phyloP scores from a whole-genome alignment of 35 echinoderm and acorn worm species.

The Apostichopus californicus region DNA sequence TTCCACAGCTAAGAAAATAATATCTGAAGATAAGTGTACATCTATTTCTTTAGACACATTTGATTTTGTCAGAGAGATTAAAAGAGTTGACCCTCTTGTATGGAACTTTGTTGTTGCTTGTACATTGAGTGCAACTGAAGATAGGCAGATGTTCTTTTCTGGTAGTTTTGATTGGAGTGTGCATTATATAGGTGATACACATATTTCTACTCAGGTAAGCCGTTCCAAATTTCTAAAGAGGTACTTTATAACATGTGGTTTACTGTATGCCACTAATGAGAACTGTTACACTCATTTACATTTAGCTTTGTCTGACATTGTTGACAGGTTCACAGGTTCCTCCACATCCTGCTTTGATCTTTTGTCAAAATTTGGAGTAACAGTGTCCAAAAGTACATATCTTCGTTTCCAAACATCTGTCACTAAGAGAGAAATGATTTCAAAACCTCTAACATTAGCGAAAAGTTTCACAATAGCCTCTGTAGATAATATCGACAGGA shows the following conservation, averaged over 20 bases:
- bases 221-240: constrained; percentile 30
- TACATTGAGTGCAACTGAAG: neutral
- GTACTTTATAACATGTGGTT: constrained; percentile 10
- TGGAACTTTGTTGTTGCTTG: constrained; percentile 39
- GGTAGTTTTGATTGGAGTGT: neutral
- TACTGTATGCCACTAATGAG: constrained; percentile 34
- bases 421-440: constrained; percentile 26
- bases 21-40: neutral
- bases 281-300: constrained; percentile 28
- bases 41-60: neutral
- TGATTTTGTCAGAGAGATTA: neutral
- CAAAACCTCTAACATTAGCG: neutral
- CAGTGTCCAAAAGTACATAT: constrained; percentile 31
- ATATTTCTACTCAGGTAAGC: constrained; percentile 28
- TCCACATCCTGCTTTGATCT: constrained; percentile 34
- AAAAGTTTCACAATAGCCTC: constrained; percentile 50
- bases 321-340: constrained; percentile 58
- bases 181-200: neutral
- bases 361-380: constrained; percentile 47
- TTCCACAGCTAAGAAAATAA: constrained; percentile 5
- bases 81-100: constrained; percentile 10
- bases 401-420: constrained; percentile 27
- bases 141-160: neutral
- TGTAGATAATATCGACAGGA: constrained; percentile 58
- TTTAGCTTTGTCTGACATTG: constrained; percentile 45